Evolutionary conservation across 1,140 invertebrate species (phyloP).

Genomic region (Amphibalanus amphitrite): DNA sequence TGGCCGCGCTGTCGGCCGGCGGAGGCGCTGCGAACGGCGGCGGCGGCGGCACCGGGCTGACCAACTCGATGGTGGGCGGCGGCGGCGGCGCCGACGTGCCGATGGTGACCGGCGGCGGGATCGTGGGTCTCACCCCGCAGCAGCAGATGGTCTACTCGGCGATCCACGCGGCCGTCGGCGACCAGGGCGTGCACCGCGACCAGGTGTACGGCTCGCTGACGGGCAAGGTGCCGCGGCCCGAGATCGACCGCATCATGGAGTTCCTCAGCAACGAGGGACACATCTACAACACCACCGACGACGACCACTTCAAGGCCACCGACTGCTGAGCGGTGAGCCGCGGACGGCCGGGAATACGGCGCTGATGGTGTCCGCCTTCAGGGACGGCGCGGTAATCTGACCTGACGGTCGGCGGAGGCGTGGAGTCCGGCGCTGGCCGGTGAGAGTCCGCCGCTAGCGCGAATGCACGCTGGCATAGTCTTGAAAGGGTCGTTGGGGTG

Average conservation of each 20-base stretch:
- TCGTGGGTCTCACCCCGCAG: conserved; percentile 27
- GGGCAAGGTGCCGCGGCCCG: conserved; percentile 16
- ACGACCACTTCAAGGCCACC: conserved; percentile 51
- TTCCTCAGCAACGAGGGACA: conserved; percentile 57
- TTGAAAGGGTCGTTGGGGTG: no score
- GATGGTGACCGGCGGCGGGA: conserved; percentile 18
- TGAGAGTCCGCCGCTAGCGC: no score
- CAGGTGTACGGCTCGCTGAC: conserved; percentile 16
- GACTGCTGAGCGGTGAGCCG: conserved; percentile 19
- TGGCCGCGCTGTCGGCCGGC: conserved; percentile 16
- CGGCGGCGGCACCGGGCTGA: conserved; percentile 8
- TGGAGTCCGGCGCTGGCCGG: no score
- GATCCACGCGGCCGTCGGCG: conserved; percentile 25
- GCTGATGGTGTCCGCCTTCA: no score
- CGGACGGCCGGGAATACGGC: no score
- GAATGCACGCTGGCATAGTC: no score
- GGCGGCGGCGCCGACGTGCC: conserved; percentile 6
- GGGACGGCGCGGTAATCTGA: no score
- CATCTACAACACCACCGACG: conserved; percentile 64
- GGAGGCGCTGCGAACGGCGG: neutral
- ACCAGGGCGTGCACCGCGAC: conserved; percentile 13
- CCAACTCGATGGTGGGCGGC: conserved; percentile 10
- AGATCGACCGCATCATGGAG: conserved; percentile 35
- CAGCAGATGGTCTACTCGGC: conserved; percentile 32
- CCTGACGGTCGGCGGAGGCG: no score